A percentile compares a stretch with the other conserved stretches of the same genome.
Conservation (phyloP, 2,113 vertebrate species). For the Hymenochirus boettgeri region DNA sequence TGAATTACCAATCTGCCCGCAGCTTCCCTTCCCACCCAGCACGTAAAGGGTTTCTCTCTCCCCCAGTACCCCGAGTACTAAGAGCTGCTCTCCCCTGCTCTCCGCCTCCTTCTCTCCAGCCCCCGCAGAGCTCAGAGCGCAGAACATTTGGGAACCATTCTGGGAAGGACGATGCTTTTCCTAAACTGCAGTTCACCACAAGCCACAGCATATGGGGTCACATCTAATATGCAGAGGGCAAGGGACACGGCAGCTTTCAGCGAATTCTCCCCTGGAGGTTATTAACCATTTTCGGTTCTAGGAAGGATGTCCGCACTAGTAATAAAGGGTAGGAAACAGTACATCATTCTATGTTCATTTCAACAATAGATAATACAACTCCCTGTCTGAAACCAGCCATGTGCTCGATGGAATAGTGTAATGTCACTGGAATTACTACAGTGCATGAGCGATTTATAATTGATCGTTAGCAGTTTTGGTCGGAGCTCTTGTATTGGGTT, state of each 20-base stretch:
- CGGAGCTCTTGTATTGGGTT: too few relatives aligned
- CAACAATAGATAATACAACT: too few relatives aligned
- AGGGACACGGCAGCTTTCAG: not conserved
- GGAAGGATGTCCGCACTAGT: too few relatives aligned
- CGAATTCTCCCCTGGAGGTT: not conserved
- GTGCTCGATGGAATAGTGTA: too few relatives aligned
- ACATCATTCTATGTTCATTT: too few relatives aligned
- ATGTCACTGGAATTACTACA: too few relatives aligned
- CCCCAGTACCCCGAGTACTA: not conserved
- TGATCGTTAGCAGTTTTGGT: too few relatives aligned
- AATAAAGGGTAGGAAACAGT: too few relatives aligned
- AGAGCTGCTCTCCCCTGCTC: not conserved
- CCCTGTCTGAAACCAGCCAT: too few relatives aligned
- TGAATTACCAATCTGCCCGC: too few relatives aligned
- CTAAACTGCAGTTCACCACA: slow-evolving; percentile 29
- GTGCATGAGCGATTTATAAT: too few relatives aligned
- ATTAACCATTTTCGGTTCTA: not conserved
- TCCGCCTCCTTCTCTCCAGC: not conserved
- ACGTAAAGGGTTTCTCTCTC: not conserved
- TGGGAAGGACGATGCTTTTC: slow-evolving; percentile 15
- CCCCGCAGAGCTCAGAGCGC: slow-evolving; percentile 1
- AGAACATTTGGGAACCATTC: slow-evolving; percentile 21
- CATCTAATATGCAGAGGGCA: not conserved
- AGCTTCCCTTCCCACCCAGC: not conserved
- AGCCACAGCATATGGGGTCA: slow-evolving; percentile 32